Evolutionary conservation across 2,888 invertebrate species (phyloP).

Genomic region (Malthinus seriepunctatus): DNA sequence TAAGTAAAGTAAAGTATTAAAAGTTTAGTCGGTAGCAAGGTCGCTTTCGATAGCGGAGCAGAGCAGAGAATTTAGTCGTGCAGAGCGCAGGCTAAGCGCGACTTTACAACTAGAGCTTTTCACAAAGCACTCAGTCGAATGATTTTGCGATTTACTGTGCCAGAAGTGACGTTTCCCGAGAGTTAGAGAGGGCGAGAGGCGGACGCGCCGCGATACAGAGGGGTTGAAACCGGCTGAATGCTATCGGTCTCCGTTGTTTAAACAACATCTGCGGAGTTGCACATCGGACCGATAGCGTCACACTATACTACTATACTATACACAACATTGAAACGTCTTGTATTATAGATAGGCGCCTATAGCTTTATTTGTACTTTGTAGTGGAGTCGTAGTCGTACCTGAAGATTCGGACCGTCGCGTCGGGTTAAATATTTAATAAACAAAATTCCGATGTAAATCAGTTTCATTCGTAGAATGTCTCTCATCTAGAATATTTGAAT

Average conservation of each 20-base stretch:
- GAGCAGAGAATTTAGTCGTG: constrained; percentile 37
- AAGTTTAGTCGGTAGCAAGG: constrained; percentile 16
- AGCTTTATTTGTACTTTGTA: no score
- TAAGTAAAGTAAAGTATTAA: background rate
- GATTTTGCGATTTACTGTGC: constrained; percentile 45
- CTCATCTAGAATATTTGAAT: constrained; percentile 52
- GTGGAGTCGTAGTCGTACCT: constrained; percentile 23
- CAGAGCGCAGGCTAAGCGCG: constrained; percentile 43
- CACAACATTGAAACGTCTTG: constrained; percentile 33
- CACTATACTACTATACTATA: no score
- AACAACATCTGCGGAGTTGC: constrained; percentile 49
- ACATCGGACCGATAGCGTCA: constrained; percentile 40
- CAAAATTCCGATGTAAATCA: constrained; percentile 53
- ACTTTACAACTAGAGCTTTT: constrained; percentile 48
- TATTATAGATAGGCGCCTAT: constrained; percentile 15
- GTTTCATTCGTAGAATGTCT: constrained; percentile 48
- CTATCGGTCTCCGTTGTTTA: constrained; percentile 48
- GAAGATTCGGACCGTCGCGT: constrained; percentile 34
- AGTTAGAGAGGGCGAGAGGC: constrained; percentile 45
- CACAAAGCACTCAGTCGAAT: constrained; percentile 49
- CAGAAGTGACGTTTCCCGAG: constrained; percentile 49
- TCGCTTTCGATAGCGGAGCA: constrained; percentile 28
- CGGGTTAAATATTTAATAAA: constrained; percentile 53
- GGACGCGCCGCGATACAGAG: constrained; percentile 38
- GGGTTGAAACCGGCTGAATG: constrained; percentile 42